These are phyloP conservation scores for Anolis carolinensis DNA, from an alignment of 2,113 vertebrate genomes.

Conservation along the genomic window DNA sequence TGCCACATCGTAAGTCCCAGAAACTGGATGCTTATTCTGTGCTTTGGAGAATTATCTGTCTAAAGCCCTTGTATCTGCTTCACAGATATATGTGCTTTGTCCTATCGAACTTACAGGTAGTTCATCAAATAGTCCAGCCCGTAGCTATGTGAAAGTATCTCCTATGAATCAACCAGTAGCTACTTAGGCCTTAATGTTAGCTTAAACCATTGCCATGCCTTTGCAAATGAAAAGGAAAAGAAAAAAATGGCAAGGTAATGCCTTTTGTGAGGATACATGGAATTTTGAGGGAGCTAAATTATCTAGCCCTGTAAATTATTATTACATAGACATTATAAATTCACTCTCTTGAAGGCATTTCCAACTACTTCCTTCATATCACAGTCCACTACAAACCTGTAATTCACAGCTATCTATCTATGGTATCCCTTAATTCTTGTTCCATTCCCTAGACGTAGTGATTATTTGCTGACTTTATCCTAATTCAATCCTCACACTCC, in stretches of 20 bases:
- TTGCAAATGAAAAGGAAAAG: background rate
- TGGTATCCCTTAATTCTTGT: slow-evolving; percentile 28
- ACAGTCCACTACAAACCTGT: background rate
- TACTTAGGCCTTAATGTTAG: slow-evolving; percentile 5
- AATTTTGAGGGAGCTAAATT: slow-evolving; percentile 18
- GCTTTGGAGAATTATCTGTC: slow-evolving; percentile 59
- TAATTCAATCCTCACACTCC: slow-evolving; percentile 1
- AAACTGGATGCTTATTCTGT: slow-evolving; percentile 42
- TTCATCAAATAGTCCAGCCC: background rate
- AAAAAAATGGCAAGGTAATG: background rate
- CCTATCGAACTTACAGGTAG: background rate
- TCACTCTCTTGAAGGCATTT: slow-evolving; percentile 36
- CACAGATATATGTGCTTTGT: slow-evolving; percentile 32
- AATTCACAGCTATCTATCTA: slow-evolving; percentile 10
- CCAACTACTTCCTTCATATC: slow-evolving; percentile 17
- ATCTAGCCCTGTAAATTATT: background rate
- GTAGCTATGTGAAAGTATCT: background rate
- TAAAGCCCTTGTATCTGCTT: slow-evolving; percentile 16
- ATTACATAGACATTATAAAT: slow-evolving; percentile 17
- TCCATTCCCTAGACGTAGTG: slow-evolving; percentile 18
- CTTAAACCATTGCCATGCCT: background rate
- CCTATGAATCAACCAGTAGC: slow-evolving; percentile 3
- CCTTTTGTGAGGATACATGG: background rate
- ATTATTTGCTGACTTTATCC: slow-evolving; percentile 37
- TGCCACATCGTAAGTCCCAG: slow-evolving; percentile 54